phyloP scores from a whole-genome alignment of 1,140 invertebrate species.

The Musca domestica region DNA sequence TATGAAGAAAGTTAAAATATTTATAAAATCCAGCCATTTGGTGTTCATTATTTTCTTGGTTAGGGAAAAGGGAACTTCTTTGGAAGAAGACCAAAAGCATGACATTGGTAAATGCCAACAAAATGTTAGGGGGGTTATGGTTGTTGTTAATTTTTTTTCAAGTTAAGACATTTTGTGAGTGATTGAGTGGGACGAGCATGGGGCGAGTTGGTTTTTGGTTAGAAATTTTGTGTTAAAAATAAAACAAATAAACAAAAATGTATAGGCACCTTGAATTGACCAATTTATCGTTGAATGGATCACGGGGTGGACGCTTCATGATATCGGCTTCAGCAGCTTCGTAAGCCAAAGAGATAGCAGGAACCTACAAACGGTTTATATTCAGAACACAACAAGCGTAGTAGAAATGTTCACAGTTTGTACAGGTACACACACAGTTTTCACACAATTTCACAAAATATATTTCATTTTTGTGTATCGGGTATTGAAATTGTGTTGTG shows the following conservation, averaged over 20 bases:
- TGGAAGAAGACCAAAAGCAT: too few relatives aligned
- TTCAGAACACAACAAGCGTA: constrained; percentile 23
- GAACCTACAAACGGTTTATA: constrained; percentile 77
- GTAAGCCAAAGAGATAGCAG: constrained; percentile 99
- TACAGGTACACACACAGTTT: constrained; percentile 20
- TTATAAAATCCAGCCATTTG: too few relatives aligned
- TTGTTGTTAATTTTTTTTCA: background rate
- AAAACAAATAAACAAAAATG: constrained; percentile 8
- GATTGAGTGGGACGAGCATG: background rate
- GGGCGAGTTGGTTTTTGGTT: background rate
- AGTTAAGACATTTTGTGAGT: background rate
- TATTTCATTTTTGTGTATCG: background rate
- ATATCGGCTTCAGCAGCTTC: constrained; percentile 99
- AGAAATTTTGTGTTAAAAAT: background rate
- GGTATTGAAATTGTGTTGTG: too few relatives aligned
- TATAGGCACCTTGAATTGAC: constrained; percentile 94
- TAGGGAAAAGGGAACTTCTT: too few relatives aligned
- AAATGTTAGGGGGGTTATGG: background rate
- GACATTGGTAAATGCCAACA: too few relatives aligned
- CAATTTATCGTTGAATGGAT: constrained; percentile 93
- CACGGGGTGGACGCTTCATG: constrained; percentile 99
- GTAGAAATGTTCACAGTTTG: too few relatives aligned
- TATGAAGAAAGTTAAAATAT: too few relatives aligned
- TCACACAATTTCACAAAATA: background rate
- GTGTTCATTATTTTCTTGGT: too few relatives aligned